These are phyloP conservation scores for Microcebus griseorufus DNA, from an alignment of 2,113 vertebrate species.

Conservation along the genomic window DNA sequence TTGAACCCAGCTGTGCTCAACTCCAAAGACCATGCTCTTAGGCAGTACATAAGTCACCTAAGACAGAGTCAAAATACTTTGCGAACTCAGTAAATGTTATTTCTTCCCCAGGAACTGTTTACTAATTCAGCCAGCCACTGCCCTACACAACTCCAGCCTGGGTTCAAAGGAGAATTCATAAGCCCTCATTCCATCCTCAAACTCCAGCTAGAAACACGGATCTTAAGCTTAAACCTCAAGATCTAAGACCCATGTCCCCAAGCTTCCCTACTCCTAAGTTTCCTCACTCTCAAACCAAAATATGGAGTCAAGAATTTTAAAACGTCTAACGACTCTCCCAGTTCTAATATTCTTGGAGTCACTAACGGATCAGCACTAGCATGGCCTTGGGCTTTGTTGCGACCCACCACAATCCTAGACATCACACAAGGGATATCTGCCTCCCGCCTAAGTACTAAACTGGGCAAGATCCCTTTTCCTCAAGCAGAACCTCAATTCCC, in stretches of 20 bases:
- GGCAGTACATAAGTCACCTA: no score
- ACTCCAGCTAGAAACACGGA: neutral
- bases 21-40: neutral
- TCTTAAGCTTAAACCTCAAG: neutral
- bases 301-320: fast-evolving
- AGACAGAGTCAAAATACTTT: neutral
- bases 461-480: neutral
- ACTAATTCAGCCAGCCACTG: neutral
- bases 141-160: neutral
- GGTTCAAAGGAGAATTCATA: neutral
- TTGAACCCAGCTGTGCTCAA: neutral
- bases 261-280: neutral
- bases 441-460: neutral
- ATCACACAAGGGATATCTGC: neutral
- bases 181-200: neutral
- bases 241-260: neutral
- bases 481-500: neutral
- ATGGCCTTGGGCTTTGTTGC: neutral
- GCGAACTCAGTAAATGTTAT: no score
- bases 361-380: neutral
- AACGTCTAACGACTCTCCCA: no score
- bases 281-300: neutral
- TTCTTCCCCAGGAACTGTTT: neutral
- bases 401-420: no score
- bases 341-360: fast-evolving